Evolutionary conservation across 2,888 invertebrate species (phyloP).

Genomic region (Pelosia muscerda): DNA sequence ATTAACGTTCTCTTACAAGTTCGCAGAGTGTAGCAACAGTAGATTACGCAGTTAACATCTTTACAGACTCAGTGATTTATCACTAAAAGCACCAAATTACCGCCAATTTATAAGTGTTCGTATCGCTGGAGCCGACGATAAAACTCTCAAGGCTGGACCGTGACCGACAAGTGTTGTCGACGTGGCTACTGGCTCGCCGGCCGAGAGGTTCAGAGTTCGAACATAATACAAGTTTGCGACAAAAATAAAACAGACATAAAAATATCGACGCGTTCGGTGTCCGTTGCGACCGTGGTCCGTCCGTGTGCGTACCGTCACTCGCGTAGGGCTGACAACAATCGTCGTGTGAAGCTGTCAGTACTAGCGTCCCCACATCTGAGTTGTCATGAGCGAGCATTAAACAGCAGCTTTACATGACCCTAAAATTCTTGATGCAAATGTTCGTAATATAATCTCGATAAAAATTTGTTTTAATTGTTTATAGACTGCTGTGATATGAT

Average conservation of each 20-base stretch:
- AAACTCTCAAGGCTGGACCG: neutral
- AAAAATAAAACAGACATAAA: conserved; percentile 14
- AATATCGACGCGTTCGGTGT: conserved; percentile 4
- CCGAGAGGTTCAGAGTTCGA: neutral
- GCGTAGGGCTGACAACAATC: conserved; percentile 3
- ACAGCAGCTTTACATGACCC: no score
- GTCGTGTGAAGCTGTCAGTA: no score
- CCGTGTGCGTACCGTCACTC: conserved; percentile 2
- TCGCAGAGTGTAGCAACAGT: neutral
- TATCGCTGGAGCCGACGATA: neutral
- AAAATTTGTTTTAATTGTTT: no score
- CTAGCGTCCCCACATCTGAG: no score
- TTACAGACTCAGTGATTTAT: neutral
- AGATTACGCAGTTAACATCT: neutral
- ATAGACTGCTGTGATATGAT: no score
- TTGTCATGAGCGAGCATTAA: no score
- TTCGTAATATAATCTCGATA: no score
- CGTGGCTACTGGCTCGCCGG: neutral
- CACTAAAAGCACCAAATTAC: neutral
- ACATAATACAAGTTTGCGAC: conserved; percentile 2
- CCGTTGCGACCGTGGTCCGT: no score
- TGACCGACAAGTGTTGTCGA: neutral
- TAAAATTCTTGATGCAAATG: no score
- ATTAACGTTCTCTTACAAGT: neutral
- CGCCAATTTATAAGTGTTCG: neutral